phyloP scores from a whole-genome alignment of 1,140 invertebrate species.

The Scaptomyza pallida region DNA sequence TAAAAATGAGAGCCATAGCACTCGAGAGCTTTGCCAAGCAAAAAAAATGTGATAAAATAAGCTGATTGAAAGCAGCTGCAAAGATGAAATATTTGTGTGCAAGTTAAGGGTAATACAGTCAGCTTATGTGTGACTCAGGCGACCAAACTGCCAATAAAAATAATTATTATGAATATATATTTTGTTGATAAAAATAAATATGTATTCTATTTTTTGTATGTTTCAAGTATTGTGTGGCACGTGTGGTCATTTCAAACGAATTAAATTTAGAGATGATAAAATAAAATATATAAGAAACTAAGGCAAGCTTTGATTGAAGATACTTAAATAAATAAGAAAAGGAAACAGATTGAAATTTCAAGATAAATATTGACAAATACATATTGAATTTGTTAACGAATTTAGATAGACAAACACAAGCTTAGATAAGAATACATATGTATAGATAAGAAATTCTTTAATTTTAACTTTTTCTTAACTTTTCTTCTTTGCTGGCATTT shows the following conservation, averaged over 20 bases:
- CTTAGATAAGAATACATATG: no score
- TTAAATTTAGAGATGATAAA: slow-evolving; percentile 8
- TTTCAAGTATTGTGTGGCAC: neutral
- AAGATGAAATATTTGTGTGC: slow-evolving; percentile 14
- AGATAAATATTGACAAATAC: neutral
- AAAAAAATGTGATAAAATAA: slow-evolving; percentile 71
- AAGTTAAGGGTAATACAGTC: slow-evolving; percentile 27
- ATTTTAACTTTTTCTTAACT: neutral
- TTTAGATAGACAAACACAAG: no score
- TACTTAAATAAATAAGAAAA: neutral
- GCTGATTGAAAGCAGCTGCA: slow-evolving; percentile 49
- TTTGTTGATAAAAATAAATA: no score
- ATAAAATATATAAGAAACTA: no score
- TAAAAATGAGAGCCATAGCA: slow-evolving; percentile 45
- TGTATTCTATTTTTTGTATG: neutral
- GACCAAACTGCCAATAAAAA: slow-evolving; percentile 31
- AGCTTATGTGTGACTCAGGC: slow-evolving; percentile 23
- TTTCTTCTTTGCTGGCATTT: neutral
- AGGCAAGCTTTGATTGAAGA: no score
- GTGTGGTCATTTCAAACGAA: neutral
- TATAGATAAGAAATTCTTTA: no score
- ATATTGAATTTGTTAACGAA: no score
- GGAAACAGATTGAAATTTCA: no score
- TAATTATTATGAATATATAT: slow-evolving; percentile 43
- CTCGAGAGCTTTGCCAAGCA: no score